A percentile compares a stretch with the other conserved stretches of the same genome.
Evolutionary conservation across 2,888 invertebrate species (phyloP).

Genomic region (Alloscopus bannaensis): DNA sequence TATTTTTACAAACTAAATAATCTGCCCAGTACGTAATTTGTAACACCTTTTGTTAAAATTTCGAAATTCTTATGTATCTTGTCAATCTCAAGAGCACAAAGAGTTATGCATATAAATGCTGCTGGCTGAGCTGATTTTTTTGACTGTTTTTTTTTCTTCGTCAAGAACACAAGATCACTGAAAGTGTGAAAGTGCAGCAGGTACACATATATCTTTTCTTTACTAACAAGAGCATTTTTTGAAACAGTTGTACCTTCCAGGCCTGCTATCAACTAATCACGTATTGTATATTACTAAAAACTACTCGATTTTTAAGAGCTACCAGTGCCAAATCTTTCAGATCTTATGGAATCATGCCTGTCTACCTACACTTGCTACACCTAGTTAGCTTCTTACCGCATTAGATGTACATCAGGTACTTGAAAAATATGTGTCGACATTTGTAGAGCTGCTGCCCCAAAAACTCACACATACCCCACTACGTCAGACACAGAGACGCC

Average conservation of each 20-base stretch:
- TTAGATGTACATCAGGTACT: slow-evolving; percentile 60
- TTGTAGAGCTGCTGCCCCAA: slow-evolving; percentile 49
- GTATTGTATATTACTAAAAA: background rate
- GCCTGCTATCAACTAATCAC: slow-evolving; percentile 55
- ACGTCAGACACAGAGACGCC: background rate
- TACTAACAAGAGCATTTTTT: slow-evolving; percentile 55
- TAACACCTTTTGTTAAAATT: slow-evolving; percentile 16
- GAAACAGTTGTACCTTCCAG: slow-evolving; percentile 56
- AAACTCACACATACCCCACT: slow-evolving; percentile 39
- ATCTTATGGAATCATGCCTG: slow-evolving; percentile 12
- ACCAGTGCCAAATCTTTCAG: slow-evolving; percentile 21
- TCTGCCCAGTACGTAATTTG: slow-evolving; percentile 49
- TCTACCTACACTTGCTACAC: background rate
- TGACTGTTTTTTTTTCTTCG: slow-evolving; percentile 21
- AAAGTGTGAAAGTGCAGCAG: slow-evolving; percentile 67
- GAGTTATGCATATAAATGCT: slow-evolving; percentile 54
- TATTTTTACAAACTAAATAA: slow-evolving; percentile 41
- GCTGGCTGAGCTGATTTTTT: slow-evolving; percentile 62
- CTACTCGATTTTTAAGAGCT: background rate
- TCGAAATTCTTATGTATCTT: slow-evolving; percentile 38
- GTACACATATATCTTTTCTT: slow-evolving; percentile 43
- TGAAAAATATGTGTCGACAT: slow-evolving; percentile 59
- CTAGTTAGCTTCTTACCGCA: background rate
- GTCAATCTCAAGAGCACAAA: slow-evolving; percentile 66
- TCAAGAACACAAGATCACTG: slow-evolving; percentile 65